Conservation (phyloP, 2,888 invertebrate genomes). For the Cerastoderma edule region DNA sequence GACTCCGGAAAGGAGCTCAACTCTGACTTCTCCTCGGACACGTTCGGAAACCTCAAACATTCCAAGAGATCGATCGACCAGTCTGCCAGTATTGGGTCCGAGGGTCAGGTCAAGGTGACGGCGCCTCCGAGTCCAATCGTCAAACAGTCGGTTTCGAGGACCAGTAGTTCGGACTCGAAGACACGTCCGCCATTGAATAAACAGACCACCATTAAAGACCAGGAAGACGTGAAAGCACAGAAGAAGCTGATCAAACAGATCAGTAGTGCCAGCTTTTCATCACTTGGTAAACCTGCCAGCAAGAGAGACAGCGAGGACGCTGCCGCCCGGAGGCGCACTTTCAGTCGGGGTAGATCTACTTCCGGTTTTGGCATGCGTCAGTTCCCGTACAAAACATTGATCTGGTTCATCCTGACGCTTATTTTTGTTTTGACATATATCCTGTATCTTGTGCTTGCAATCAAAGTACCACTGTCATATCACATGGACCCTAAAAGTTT, state of each 20-base stretch:
- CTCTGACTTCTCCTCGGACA: slow-evolving; percentile 57
- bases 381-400: slow-evolving; percentile 52
- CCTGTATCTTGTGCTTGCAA: slow-evolving; percentile 35
- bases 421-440: slow-evolving; percentile 45
- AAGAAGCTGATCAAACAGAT: slow-evolving; percentile 47
- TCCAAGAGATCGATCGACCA: slow-evolving; percentile 28
- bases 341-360: slow-evolving; percentile 47
- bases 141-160: slow-evolving; percentile 1
- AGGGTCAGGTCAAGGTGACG: slow-evolving; percentile 17
- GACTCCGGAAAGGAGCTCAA: slow-evolving; percentile 48
- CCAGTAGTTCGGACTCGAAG: slow-evolving; percentile 5
- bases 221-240: slow-evolving; percentile 25
- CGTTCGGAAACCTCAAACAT: slow-evolving; percentile 39
- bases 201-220: slow-evolving; percentile 26
- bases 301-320: slow-evolving; percentile 22
- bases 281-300: not conserved
- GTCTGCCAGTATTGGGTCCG: slow-evolving; percentile 37
- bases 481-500: slow-evolving; percentile 28
- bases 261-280: slow-evolving; percentile 35
- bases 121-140: slow-evolving; percentile 29
- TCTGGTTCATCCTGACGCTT: slow-evolving; percentile 50
- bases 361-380: slow-evolving; percentile 52
- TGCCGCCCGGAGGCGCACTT: slow-evolving; percentile 31
- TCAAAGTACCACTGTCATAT: slow-evolving; percentile 28
- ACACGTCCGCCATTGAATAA: slow-evolving; percentile 40